Conservation (phyloP, 2,797 vertebrate species). For the Mastacembelus armatus region DNA sequence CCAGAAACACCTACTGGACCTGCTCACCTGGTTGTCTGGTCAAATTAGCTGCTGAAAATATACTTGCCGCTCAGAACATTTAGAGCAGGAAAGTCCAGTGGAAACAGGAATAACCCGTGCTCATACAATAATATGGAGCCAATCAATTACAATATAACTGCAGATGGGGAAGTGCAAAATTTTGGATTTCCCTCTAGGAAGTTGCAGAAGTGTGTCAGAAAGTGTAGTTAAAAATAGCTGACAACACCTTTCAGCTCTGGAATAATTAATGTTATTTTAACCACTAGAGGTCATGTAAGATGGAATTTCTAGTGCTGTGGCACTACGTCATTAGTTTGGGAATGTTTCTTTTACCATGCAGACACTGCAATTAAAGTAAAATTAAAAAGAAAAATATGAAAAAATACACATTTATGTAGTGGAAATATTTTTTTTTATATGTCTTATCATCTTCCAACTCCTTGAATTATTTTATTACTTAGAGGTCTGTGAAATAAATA, state of each 20-base stretch:
- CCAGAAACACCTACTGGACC: slow-evolving; percentile 59
- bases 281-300: slow-evolving; percentile 57
- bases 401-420: too few species aligned
- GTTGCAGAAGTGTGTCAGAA: neutral
- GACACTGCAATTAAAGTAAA: too few species aligned
- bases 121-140: neutral
- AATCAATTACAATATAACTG: neutral
- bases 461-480: too few species aligned
- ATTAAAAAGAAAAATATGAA: too few species aligned
- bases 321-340: too few species aligned
- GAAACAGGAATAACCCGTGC: slow-evolving; percentile 23
- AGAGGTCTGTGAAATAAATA: too few species aligned
- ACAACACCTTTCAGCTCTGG: neutral
- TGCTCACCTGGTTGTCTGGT: slow-evolving; percentile 36
- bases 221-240: neutral
- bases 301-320: too few species aligned
- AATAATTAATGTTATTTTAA: neutral
- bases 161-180: slow-evolving; percentile 20
- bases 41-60: slow-evolving; percentile 6
- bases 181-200: neutral
- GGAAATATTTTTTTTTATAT: too few species aligned
- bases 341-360: too few species aligned
- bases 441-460: too few species aligned
- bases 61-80: neutral
- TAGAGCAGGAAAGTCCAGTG: slow-evolving; percentile 10